phyloP scores from a whole-genome alignment of 2,113 vertebrate genomes.

The Ageneiosus marmoratus region DNA sequence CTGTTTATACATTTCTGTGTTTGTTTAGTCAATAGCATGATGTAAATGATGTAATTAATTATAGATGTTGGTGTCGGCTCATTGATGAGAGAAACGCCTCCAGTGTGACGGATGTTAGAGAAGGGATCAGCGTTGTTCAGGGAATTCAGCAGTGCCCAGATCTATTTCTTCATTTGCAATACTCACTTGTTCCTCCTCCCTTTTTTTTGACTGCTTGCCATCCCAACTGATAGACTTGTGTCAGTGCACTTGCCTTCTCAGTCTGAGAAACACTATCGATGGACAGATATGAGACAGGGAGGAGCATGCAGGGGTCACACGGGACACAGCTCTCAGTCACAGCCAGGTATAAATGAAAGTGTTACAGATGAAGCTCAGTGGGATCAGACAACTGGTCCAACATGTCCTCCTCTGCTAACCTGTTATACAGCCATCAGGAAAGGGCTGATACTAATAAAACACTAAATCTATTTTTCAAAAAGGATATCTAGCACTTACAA shows the following conservation, averaged over 20 bases:
- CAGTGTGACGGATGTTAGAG: constrained; percentile 85
- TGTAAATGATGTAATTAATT: constrained; percentile 99
- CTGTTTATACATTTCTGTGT: constrained; percentile 91
- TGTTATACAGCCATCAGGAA: constrained; percentile 1
- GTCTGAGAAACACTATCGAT: constrained; percentile 74
- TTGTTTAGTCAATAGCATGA: constrained; percentile 99
- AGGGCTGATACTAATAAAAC: neutral
- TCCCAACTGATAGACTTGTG: constrained; percentile 45
- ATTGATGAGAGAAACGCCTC: constrained; percentile 86
- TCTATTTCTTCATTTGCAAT: constrained; percentile 82
- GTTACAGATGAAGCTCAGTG: constrained; percentile 84
- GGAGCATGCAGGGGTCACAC: constrained; percentile 43
- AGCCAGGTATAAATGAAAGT: constrained; percentile 87
- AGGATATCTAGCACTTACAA: neutral
- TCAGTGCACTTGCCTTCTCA: constrained; percentile 73
- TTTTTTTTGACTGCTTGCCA: constrained; percentile 27
- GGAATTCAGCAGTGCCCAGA: constrained; percentile 83
- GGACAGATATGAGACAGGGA: constrained; percentile 79
- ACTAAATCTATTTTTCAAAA: neutral
- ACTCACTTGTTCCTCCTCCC: constrained; percentile 40
- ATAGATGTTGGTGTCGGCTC: constrained; percentile 92
- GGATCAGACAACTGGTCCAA: constrained; percentile 12
- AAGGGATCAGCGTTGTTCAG: constrained; percentile 69
- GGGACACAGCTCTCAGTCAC: constrained; percentile 80
- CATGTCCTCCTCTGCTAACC: neutral